Base-by-base conservation (phyloP, 23 tunicate species). In the Ascidia mentula region DNA sequence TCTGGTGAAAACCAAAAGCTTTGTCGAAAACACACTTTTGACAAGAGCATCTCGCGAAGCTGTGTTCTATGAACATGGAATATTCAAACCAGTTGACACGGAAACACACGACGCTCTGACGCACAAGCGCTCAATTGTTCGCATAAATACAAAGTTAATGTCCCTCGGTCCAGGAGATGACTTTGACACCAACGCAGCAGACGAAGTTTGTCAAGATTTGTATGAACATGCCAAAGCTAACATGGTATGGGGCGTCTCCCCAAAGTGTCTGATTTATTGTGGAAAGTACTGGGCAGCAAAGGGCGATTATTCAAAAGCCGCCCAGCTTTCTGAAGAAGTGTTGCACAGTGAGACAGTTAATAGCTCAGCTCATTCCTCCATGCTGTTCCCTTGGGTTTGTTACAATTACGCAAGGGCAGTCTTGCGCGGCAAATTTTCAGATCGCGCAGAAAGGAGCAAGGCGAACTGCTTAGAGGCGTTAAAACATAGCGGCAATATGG, bases 331-430 rank as follows among this genome's bases (percentile, higher is more conserved):
- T 9, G 65, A 53, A 9, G 65, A 5, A 28, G 65, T 28, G 1
- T 34, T 71, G 38, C 32, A 18, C 5, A 18, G 6, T 31, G 18
- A 53, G 65, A 28, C 28, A 3, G 24, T 53, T 28, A 26, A 5
- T 53, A 9, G 38, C 32, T 1, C 75, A 71, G 6, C 39, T 36
- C 36, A 34, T 22, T 22, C 39, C 1, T 22, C 38, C 2, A 71
- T 34, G 39, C 2, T 31, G 75, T 71, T 34, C 30, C 39, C 75
- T 22, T 71, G 75, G 75, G 75, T 36, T 6, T 71, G 75, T 9
- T 71, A 71, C 75, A 71, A 71, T 31, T 31, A 71, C 75, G 75
- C 75, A 18, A 71, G 75, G 75, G 75, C 75, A 71, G 39, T 36
- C 18, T 4, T 71, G 39, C 32, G 75, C 32, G 35, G 35, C 38